Conservation (phyloP, 2,113 vertebrate species). For the Hypocryptadius cinnamomeus region DNA sequence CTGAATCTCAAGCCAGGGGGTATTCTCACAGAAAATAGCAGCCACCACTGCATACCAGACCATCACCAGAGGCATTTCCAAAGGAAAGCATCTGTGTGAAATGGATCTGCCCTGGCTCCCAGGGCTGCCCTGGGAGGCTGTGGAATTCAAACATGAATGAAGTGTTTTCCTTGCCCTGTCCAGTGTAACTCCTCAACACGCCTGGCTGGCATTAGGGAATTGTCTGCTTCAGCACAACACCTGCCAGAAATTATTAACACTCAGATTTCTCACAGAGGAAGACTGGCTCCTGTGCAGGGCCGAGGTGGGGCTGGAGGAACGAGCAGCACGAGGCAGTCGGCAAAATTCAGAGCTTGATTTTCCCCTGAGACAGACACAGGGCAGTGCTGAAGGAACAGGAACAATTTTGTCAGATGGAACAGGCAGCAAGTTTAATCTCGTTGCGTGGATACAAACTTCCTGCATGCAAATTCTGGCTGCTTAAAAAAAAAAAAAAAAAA, state of each 20-base stretch:
- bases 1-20: neutral
- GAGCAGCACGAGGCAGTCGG: accelerated
- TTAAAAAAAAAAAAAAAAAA: neutral
- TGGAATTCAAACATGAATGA: neutral
- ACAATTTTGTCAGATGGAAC: neutral
- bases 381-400: neutral
- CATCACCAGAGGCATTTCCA: neutral
- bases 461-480: neutral
- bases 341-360: neutral
- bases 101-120: neutral
- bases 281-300: neutral
- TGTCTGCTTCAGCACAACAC: constrained; percentile 34
- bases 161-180: neutral
- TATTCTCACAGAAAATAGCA: neutral
- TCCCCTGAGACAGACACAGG: neutral
- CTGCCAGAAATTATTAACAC: constrained; percentile 46
- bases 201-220: neutral
- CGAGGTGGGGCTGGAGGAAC: neutral
- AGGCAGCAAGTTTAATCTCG: neutral
- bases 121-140: accelerated
- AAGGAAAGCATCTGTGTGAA: neutral
- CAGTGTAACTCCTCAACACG: neutral
- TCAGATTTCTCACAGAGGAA: neutral
- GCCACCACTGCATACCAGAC: accelerated
- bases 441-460: neutral